These are phyloP conservation scores for Drosophila colorata DNA, from an alignment of 2,888 invertebrate genomes.

Conservation along the genomic window DNA sequence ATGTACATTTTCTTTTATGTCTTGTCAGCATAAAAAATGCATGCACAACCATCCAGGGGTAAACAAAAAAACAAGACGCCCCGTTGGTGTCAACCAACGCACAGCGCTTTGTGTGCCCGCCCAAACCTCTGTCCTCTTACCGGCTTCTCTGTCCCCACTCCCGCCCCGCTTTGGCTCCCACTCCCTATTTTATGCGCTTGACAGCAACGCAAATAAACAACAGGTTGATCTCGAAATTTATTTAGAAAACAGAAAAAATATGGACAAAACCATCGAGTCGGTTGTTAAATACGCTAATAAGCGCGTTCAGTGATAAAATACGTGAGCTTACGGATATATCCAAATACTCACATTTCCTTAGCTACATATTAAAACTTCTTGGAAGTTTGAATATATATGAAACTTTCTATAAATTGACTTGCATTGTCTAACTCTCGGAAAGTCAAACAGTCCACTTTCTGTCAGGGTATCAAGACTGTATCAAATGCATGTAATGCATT, in stretches of 20 bases:
- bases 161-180: neutral
- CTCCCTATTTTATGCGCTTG: conserved; percentile 41
- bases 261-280: neutral
- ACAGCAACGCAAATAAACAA: conserved; percentile 61
- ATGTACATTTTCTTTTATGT: conserved; percentile 74
- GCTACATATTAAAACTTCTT: too few species aligned
- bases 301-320: neutral
- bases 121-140: neutral
- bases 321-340: too few species aligned
- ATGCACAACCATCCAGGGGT: conserved; percentile 64
- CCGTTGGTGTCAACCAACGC: conserved; percentile 57
- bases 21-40: conserved; percentile 76
- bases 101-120: conserved; percentile 33
- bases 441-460: neutral
- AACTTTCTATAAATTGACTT: too few species aligned
- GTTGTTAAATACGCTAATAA: conserved; percentile 19
- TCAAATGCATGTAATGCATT: conserved; percentile 55
- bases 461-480: conserved; percentile 40
- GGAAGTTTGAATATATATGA: too few species aligned
- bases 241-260: conserved; percentile 44
- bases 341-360: too few species aligned
- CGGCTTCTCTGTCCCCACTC: neutral
- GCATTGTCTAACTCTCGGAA: too few species aligned
- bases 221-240: conserved; percentile 63
- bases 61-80: conserved; percentile 68